Evolutionary conservation across 2,888 invertebrate species (phyloP), one percentile per base, ranked within the genome.

Genomic region (Drosophila flavopinicola): DNA sequence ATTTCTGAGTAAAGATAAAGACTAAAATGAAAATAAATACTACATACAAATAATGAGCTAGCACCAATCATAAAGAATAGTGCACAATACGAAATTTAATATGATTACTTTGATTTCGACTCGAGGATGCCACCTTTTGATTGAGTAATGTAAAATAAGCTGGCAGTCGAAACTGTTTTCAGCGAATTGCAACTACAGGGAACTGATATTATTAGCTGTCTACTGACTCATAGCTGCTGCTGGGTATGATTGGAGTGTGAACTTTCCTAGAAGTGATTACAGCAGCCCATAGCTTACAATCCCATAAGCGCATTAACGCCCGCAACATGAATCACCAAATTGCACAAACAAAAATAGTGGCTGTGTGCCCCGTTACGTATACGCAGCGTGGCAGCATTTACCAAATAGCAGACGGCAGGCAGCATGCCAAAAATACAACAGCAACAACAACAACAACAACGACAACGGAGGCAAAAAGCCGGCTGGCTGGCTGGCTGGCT

Each of bases 341-440:
- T 44, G 51, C 42, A 35, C 33, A 45, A 58, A 56, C 64, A 54
- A 47, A 75, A 59, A 66, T 72, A 61, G 66, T 67, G 49, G 49
- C 49, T n/a, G 9, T 35, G 5, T 13, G 30, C n/a, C 44, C 11
- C 58, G 65, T 74, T 71, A 59, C 86, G 80, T 86, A 80, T 86
- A 86, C 80, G 80, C 77, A 63, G 44, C 56, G 73, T 78, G 75
- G 53, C 73, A 42, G 47, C 66, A 38, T 44, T 68, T 58, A 64
- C 57, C 48, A 51, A 56, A 59, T 30, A 45, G 49, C 74, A 69
- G 45, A 52, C 69, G 39, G 54, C 74, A 69, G 45, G 48, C 69
- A 37, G 54, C 75, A 63, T 44, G 75, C 78, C 78, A 77, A 79
- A 84, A 86, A 84, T 79, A 75, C 47, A 52, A 59, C 35, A 27